Conservation (phyloP, 2,113 vertebrate genomes). For the Ploceus nigricollis region DNA sequence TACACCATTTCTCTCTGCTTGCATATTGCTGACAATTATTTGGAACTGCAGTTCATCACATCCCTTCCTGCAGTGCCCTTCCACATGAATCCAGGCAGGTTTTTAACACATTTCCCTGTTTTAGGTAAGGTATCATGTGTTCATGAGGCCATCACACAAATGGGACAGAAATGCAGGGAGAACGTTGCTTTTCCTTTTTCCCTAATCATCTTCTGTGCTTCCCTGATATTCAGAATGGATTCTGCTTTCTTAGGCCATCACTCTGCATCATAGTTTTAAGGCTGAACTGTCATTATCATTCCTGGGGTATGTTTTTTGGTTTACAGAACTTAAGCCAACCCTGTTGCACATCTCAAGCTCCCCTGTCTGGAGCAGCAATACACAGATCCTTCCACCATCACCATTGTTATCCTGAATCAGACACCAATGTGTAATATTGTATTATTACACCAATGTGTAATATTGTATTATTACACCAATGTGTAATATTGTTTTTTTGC, state of each 20-base stretch:
- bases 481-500: not conserved
- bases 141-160: rapidly evolving
- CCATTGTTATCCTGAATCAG: not conserved
- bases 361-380: not conserved
- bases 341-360: not conserved
- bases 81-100: not conserved
- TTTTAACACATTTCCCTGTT: not conserved
- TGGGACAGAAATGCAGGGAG: not conserved
- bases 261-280: not conserved
- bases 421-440: not conserved
- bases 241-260: not conserved
- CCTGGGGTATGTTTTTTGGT: not conserved
- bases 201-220: not conserved
- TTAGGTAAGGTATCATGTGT: not conserved
- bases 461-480: not conserved
- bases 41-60: not conserved
- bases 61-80: not conserved
- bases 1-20: not conserved
- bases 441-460: not conserved
- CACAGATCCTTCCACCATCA: not conserved
- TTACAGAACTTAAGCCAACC: not conserved
- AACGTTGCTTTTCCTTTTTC: not conserved
- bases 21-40: not conserved
- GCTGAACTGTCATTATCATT: not conserved
- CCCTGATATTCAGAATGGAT: not conserved